phyloP scores from a whole-genome alignment of 2,113 vertebrate species.

The Macquaria ambigua region DNA sequence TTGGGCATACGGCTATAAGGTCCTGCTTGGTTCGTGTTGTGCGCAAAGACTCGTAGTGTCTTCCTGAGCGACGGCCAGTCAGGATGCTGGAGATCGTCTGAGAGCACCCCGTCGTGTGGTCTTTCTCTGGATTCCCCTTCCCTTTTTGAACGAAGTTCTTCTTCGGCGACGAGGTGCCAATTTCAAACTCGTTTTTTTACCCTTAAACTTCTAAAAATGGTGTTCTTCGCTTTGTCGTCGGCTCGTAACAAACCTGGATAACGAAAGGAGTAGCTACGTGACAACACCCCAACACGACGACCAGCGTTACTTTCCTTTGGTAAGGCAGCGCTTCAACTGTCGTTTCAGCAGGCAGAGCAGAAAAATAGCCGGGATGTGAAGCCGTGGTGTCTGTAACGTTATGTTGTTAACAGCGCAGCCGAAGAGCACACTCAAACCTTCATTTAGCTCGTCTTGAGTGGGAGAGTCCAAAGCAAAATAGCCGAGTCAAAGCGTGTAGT shows the following conservation, averaged over 20 bases:
- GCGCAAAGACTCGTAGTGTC: slow-evolving; percentile 31
- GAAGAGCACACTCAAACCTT: neutral
- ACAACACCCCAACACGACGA: slow-evolving; percentile 71
- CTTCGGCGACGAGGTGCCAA: neutral
- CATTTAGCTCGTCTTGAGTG: neutral
- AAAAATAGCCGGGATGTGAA: slow-evolving; percentile 24
- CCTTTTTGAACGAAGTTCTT: slow-evolving; percentile 21
- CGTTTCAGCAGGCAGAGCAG: slow-evolving; percentile 37
- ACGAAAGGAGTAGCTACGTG: slow-evolving; percentile 68
- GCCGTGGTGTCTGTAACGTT: slow-evolving; percentile 11
- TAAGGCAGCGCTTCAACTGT: slow-evolving; percentile 57
- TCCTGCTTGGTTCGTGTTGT: slow-evolving; percentile 27
- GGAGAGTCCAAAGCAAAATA: neutral
- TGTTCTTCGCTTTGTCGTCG: slow-evolving; percentile 64
- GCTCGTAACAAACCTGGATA: slow-evolving; percentile 80
- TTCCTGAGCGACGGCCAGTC: slow-evolving; percentile 36
- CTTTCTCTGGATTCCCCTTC: slow-evolving; percentile 40
- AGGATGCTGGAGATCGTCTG: slow-evolving; percentile 73
- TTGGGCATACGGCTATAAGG: slow-evolving; percentile 33
- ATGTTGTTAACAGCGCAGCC: slow-evolving; percentile 36
- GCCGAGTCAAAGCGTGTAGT: neutral
- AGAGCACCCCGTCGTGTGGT: slow-evolving; percentile 43
- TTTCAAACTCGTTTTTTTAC: neutral
- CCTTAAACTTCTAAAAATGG: slow-evolving; percentile 68
- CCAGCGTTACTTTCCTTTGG: slow-evolving; percentile 60